Evolutionary conservation across 2,113 vertebrate genomes (phyloP).

Genomic region (Odontesthes bonariensis): DNA sequence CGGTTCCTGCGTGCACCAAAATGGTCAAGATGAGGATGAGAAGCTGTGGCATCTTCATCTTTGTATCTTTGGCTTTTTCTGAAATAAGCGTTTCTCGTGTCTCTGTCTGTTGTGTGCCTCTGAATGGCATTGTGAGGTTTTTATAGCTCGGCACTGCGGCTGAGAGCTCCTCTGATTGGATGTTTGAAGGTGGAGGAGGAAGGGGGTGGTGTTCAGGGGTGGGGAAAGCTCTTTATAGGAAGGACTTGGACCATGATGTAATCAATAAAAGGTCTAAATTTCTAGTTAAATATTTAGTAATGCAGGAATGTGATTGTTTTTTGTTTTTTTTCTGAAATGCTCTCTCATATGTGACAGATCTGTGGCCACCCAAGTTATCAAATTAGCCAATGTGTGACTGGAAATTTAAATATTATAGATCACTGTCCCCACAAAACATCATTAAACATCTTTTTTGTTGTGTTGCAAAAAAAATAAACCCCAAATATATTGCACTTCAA

Average conservation of each 20-base stretch:
- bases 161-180: slow-evolving; percentile 62
- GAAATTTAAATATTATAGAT: not conserved
- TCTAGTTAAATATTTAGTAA: slow-evolving; percentile 5
- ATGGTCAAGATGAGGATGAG: slow-evolving; percentile 57
- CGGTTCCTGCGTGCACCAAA: slow-evolving; percentile 45
- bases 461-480: not conserved
- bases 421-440: not conserved
- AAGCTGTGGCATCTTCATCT: slow-evolving; percentile 63
- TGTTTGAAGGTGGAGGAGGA: slow-evolving; percentile 29
- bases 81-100: not conserved
- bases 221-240: slow-evolving; percentile 42
- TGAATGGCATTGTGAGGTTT: slow-evolving; percentile 27
- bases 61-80: slow-evolving; percentile 12
- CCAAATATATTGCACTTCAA: not conserved
- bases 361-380: too few relatives aligned
- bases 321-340: not conserved
- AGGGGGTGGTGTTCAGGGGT: slow-evolving; percentile 8
- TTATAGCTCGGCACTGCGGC: slow-evolving; percentile 62
- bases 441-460: not conserved
- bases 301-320: not conserved
- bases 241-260: slow-evolving; percentile 43
- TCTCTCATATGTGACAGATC: not conserved
- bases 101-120: slow-evolving; percentile 43
- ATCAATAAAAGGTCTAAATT: slow-evolving; percentile 44
- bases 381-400: too few relatives aligned